A percentile compares a stretch with the other conserved stretches of the same genome.
phyloP scores from a whole-genome alignment of 2,797 vertebrate genomes.

The Anguilla anguilla region DNA sequence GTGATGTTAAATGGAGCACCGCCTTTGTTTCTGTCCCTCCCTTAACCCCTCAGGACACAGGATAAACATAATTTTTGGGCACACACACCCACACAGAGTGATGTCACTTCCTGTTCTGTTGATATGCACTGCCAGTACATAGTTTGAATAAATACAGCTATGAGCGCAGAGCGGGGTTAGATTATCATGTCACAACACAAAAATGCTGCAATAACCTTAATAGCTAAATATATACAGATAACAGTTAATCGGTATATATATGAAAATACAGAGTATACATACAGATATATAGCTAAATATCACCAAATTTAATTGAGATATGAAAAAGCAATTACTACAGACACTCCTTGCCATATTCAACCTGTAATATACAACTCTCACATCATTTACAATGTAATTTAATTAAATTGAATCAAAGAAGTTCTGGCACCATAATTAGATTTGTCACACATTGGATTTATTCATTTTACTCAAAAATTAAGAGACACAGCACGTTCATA shows the following conservation, averaged over 20 bases:
- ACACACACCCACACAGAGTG: conserved; percentile 31
- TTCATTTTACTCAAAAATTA: background rate
- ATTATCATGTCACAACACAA: background rate
- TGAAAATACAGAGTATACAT: too few relatives aligned
- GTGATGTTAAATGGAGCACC: background rate
- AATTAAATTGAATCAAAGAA: background rate
- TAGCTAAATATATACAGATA: background rate
- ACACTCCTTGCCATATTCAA: background rate
- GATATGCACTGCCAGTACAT: background rate
- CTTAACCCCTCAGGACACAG: background rate
- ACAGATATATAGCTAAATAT: background rate
- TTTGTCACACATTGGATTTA: background rate
- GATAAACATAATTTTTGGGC: background rate
- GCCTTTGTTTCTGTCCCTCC: conserved; percentile 13
- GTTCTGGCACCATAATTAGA: background rate
- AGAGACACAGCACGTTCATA: background rate
- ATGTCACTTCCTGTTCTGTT: conserved; percentile 16
- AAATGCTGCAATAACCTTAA: background rate
- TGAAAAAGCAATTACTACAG: background rate
- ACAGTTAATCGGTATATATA: background rate
- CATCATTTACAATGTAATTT: background rate
- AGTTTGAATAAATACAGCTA: background rate
- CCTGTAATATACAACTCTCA: background rate
- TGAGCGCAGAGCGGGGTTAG: background rate
- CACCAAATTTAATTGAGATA: background rate